Conservation (phyloP, 2,113 vertebrate species). For the Dinomys branickii region DNA sequence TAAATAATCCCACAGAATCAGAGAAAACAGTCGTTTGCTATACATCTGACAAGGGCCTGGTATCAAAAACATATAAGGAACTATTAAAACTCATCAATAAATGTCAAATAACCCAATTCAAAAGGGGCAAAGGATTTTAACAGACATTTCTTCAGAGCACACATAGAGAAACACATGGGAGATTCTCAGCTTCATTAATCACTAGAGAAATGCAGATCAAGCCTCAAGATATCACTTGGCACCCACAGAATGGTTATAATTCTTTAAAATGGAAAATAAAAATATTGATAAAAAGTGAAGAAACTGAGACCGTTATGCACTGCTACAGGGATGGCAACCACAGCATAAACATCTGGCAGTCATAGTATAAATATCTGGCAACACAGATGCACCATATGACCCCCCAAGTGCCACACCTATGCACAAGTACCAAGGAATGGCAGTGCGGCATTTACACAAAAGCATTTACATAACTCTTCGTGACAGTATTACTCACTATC, state of each 20-base stretch:
- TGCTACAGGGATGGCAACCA: background rate
- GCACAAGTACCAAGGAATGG: background rate
- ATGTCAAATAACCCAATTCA: background rate
- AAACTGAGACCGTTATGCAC: background rate
- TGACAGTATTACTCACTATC: background rate
- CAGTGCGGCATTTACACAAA: background rate
- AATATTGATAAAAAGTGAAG: background rate
- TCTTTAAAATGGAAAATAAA: background rate
- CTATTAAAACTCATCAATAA: background rate
- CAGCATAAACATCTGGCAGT: rapidly evolving
- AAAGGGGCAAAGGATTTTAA: background rate
- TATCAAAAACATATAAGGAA: background rate
- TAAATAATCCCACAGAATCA: background rate
- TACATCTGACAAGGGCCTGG: background rate
- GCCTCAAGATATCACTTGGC: too few species aligned
- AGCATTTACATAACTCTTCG: background rate
- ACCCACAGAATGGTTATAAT: too few species aligned
- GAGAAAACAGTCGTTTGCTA: background rate
- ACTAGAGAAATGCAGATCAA: background rate
- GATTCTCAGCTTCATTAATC: background rate
- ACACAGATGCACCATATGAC: background rate
- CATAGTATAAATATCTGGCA: rapidly evolving
- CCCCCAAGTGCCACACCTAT: background rate
- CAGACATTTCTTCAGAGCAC: background rate
- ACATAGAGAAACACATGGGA: too few species aligned